Conservation (phyloP, 2,797 vertebrate species). For the Siniperca undulata region DNA sequence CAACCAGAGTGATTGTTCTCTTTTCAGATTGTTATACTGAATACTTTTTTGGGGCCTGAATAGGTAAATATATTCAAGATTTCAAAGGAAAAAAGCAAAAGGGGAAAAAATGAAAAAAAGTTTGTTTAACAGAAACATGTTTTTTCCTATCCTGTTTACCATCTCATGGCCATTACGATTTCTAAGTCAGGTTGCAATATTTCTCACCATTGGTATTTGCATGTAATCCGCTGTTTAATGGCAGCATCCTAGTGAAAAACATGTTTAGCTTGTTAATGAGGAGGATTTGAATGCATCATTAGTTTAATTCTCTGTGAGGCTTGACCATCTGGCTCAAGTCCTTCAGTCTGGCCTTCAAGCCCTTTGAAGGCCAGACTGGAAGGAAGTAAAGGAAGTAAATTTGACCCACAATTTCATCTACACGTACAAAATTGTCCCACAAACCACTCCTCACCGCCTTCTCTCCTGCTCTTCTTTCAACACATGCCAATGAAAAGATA, state of each 20-base stretch:
- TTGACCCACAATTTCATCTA: not conserved
- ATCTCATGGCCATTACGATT: no score
- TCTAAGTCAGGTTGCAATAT: not conserved
- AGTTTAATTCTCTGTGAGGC: slow-evolving; percentile 14
- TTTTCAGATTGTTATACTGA: not conserved
- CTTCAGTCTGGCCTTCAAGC: slow-evolving; percentile 24
- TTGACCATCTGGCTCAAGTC: slow-evolving; percentile 39
- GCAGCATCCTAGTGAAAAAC: not conserved
- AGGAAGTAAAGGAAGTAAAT: no score
- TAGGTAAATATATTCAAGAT: not conserved
- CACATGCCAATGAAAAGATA: slow-evolving; percentile 16
- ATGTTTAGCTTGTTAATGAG: slow-evolving; percentile 29
- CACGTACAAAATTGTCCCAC: not conserved
- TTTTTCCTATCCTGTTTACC: not conserved
- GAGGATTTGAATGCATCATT: slow-evolving; percentile 31
- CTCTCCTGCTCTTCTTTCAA: not conserved
- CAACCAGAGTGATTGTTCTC: not conserved
- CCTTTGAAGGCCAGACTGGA: slow-evolving; percentile 8
- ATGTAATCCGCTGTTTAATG: not conserved
- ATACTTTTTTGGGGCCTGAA: not conserved
- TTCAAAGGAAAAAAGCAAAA: not conserved
- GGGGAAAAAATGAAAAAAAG: not conserved
- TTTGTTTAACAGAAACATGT: not conserved
- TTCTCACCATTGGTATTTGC: not conserved
- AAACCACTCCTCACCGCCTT: not conserved